Percentiles rank a stretch among this genome's conserved stretches.
These are phyloP conservation scores for Ischnus inquisitorius DNA, from an alignment of 2,888 invertebrate genomes.

Conservation along the genomic window DNA sequence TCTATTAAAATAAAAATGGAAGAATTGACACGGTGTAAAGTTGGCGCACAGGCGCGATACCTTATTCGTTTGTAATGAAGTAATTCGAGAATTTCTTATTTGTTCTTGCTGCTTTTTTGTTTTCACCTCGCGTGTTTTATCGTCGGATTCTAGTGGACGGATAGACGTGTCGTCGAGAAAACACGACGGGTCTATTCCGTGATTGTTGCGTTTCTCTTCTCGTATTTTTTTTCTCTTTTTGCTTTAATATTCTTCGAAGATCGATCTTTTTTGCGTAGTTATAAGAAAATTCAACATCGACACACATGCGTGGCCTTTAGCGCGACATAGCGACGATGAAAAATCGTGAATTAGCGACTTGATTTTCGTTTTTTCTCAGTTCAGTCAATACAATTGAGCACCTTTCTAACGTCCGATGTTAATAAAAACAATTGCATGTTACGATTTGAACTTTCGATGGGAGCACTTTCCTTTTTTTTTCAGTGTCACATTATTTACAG, in stretches of 20 bases:
- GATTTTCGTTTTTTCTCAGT: not conserved
- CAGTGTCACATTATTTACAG: conserved; percentile 58
- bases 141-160: conserved; percentile 49
- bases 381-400: conserved; percentile 59
- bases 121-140: conserved; percentile 12
- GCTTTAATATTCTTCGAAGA: conserved; percentile 7
- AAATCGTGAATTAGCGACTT: conserved; percentile 22
- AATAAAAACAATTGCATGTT: conserved; percentile 34
- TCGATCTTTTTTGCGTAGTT: conserved; percentile 28
- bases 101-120: not conserved
- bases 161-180: conserved; percentile 49
- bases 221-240: conserved; percentile 18
- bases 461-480: conserved; percentile 28
- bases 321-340: conserved; percentile 58
- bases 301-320: conserved; percentile 51
- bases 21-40: conserved; percentile 59
- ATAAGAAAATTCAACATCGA: conserved; percentile 57
- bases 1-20: conserved; percentile 56
- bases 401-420: conserved; percentile 26
- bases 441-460: conserved; percentile 47
- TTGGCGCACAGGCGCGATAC: conserved; percentile 8
- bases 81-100: conserved; percentile 34
- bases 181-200: conserved; percentile 55
- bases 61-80: conserved; percentile 8
- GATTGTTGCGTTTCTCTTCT: conserved; percentile 47